phyloP scores from a whole-genome alignment of 1,140 invertebrate genomes.

The Drosophila bipectinata region DNA sequence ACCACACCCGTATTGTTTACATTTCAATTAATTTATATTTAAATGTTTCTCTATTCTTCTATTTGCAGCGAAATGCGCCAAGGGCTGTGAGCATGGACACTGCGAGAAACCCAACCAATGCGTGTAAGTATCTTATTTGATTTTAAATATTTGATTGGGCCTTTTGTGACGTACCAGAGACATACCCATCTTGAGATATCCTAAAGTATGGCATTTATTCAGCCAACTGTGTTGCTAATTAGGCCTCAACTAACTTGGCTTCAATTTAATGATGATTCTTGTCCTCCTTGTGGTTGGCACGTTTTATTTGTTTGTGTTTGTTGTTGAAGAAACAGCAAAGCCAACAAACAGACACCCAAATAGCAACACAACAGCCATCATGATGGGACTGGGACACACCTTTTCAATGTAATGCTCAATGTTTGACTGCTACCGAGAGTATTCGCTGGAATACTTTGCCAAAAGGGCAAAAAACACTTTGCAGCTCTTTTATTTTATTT shows the following conservation, averaged over 20 bases:
- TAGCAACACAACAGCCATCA: constrained; percentile 25
- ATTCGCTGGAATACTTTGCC: constrained; percentile 6
- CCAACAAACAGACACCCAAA: no score
- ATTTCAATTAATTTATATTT: constrained; percentile 70
- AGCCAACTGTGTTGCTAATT: constrained; percentile 19
- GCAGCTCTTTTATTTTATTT: constrained; percentile 34
- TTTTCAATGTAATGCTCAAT: constrained; percentile 48
- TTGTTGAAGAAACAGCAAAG: neutral
- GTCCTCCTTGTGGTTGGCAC: constrained; percentile 30
- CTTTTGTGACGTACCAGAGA: neutral
- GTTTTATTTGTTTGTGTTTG: constrained; percentile 40
- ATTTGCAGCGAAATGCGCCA: constrained; percentile 94
- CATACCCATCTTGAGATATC: neutral
- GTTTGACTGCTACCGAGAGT: constrained; percentile 44
- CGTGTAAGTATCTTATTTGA: constrained; percentile 90
- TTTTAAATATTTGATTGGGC: constrained; percentile 23
- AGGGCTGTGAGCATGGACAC: constrained; percentile 96
- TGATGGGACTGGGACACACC: constrained; percentile 43
- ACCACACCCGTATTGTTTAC: constrained; percentile 47
- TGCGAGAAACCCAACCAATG: constrained; percentile 97
- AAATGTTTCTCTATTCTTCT: constrained; percentile 85
- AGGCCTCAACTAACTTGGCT: constrained; percentile 28
- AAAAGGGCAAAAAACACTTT: constrained; percentile 46
- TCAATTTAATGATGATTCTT: constrained; percentile 45
- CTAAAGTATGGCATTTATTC: neutral